These are phyloP conservation scores for Patella caerulea DNA, from an alignment of 2,888 invertebrate species.

Conservation along the genomic window DNA sequence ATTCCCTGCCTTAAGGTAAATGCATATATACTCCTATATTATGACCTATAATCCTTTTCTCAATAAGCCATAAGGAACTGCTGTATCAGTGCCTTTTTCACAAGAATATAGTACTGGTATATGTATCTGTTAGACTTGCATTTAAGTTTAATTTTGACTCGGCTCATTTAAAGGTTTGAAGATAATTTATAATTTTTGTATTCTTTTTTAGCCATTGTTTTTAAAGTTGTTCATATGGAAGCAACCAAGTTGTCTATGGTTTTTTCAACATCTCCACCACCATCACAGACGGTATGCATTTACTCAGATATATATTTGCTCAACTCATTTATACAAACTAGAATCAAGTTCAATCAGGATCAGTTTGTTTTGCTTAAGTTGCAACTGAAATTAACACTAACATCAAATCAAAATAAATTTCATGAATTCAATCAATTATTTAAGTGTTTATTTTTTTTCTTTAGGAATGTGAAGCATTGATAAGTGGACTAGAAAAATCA, in stretches of 20 bases:
- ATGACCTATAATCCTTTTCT: too few relatives aligned
- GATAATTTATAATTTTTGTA: neutral
- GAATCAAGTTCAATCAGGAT: too few relatives aligned
- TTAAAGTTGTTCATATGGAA: conserved; percentile 55
- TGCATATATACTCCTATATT: too few relatives aligned
- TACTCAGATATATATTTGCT: too few relatives aligned
- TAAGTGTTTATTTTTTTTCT: conserved; percentile 20
- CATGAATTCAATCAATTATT: neutral
- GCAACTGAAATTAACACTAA: too few relatives aligned
- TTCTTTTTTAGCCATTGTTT: conserved; percentile 43
- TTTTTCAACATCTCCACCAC: conserved; percentile 51
- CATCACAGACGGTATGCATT: conserved; percentile 42
- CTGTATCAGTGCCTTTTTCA: too few relatives aligned
- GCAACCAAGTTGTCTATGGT: conserved; percentile 59
- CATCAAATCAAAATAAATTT: too few relatives aligned
- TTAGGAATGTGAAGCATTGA: conserved; percentile 47
- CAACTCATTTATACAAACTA: too few relatives aligned
- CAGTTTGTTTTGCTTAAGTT: too few relatives aligned
- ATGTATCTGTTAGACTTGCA: neutral
- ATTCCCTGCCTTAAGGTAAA: too few relatives aligned
- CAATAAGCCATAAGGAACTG: too few relatives aligned
- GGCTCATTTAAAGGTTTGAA: neutral
- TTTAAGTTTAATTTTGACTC: conserved; percentile 1
- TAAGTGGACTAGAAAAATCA: conserved; percentile 51
- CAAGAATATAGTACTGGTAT: neutral